These are phyloP conservation scores for Miichthys miiuy DNA, from an alignment of 2,797 vertebrate species.

Conservation along the genomic window DNA sequence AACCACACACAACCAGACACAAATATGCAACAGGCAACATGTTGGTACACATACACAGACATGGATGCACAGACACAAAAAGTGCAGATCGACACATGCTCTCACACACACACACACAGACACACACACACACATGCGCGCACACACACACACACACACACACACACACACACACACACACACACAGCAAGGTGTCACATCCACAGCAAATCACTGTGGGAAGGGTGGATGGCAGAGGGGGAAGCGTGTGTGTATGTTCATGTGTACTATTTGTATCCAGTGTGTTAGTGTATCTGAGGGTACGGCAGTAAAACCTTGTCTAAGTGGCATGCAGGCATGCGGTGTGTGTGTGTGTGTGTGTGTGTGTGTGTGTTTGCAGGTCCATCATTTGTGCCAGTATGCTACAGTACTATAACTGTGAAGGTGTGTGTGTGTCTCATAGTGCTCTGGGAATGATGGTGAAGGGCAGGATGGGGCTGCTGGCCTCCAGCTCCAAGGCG, in stretches of 20 bases:
- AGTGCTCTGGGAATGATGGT: constrained; percentile 96
- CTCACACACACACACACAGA: constrained; percentile 20
- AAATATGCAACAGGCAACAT: constrained; percentile 37
- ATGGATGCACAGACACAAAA: constrained; percentile 38
- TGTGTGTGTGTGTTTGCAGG: constrained; percentile 14
- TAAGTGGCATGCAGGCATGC: constrained; percentile 46
- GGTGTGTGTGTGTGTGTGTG: constrained; percentile 23
- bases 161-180: background rate
- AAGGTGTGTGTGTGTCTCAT: constrained; percentile 75
- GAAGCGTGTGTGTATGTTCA: constrained; percentile 21
- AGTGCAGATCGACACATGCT: constrained; percentile 24
- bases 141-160: constrained; percentile 9
- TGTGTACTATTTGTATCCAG: constrained; percentile 37
- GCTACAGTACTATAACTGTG: constrained; percentile 25
- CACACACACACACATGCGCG: constrained; percentile 16
- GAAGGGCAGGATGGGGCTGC: constrained; percentile 96
- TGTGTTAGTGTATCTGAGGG: constrained; percentile 40
- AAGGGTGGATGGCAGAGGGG: constrained; percentile 3
- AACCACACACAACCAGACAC: constrained; percentile 37
- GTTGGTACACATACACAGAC: constrained; percentile 58
- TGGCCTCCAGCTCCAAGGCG: constrained; percentile 96
- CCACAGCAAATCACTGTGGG: constrained; percentile 72
- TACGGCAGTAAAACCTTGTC: constrained; percentile 52
- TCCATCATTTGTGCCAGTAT: constrained; percentile 47
- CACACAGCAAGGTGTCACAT: constrained; percentile 19